phyloP scores from a whole-genome alignment of 1,140 invertebrate genomes.

The Tetramorium parvispinum region DNA sequence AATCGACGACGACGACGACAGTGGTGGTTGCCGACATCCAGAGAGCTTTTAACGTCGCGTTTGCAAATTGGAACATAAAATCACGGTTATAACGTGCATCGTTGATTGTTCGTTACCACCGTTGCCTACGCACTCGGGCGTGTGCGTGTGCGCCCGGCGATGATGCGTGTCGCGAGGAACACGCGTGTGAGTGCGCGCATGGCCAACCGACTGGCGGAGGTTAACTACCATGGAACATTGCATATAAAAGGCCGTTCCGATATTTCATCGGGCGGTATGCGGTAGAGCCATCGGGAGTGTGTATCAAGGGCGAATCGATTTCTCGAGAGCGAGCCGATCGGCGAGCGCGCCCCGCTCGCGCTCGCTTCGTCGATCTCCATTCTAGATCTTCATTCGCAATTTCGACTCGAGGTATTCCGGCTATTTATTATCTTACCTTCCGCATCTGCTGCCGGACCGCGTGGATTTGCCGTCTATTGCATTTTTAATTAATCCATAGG shows the following conservation, averaged over 20 bases:
- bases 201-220: slow-evolving; percentile 29
- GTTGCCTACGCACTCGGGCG: slow-evolving; percentile 76
- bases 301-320: slow-evolving; percentile 72
- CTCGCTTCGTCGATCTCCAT: slow-evolving; percentile 28
- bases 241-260: slow-evolving; percentile 76
- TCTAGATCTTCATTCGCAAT: slow-evolving; percentile 58
- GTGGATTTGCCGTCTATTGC: slow-evolving; percentile 21
- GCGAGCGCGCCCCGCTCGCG: neutral
- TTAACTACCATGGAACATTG: slow-evolving; percentile 75
- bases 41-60: slow-evolving; percentile 80
- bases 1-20: slow-evolving; percentile 26
- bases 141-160: slow-evolving; percentile 8
- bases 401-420: slow-evolving; percentile 42
- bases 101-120: slow-evolving; percentile 82
- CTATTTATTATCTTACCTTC: slow-evolving; percentile 39
- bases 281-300: slow-evolving; percentile 61
- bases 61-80: slow-evolving; percentile 85
- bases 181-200: neutral
- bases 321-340: slow-evolving; percentile 47
- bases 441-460: slow-evolving; percentile 26
- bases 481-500: slow-evolving; percentile 49
- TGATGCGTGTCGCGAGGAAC: slow-evolving; percentile 17
- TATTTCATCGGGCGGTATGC: slow-evolving; percentile 76
- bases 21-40: slow-evolving; percentile 71
- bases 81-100: slow-evolving; percentile 79